A percentile compares a stretch with the other conserved stretches of the same genome.
Conservation (phyloP, 30 jellyfish, hydroid and myxozoan genomes). For the Aurelia coerulea region DNA sequence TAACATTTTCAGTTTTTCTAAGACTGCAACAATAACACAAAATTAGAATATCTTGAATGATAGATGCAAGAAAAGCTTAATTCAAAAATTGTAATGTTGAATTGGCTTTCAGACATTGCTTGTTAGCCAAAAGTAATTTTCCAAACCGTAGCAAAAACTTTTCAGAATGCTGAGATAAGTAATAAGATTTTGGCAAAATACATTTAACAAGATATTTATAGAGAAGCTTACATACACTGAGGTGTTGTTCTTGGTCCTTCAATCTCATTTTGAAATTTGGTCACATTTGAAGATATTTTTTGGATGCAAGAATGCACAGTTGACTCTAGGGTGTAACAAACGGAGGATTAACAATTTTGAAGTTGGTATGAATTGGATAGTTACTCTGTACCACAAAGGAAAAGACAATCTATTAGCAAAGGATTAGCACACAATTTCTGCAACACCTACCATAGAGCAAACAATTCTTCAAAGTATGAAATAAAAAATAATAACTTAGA, state of each 20-base stretch:
- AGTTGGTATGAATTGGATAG: too few relatives aligned
- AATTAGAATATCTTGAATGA: background rate
- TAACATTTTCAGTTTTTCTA: constrained; percentile 72
- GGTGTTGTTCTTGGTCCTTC: constrained; percentile 49
- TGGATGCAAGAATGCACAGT: constrained; percentile 25
- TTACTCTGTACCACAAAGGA: too few relatives aligned
- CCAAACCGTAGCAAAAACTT: too few relatives aligned
- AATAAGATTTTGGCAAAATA: background rate
- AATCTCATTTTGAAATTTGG: constrained; percentile 55
- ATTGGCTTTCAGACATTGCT: background rate
- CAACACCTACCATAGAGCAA: too few relatives aligned
- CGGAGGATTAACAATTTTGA: too few relatives aligned
- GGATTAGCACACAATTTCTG: too few relatives aligned
- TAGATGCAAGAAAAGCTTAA: background rate
- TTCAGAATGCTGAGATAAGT: too few relatives aligned
- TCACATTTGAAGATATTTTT: constrained; percentile 61
- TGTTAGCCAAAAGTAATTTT: too few relatives aligned
- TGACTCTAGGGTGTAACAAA: constrained; percentile 18
- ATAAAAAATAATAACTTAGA: background rate
- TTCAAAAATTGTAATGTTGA: background rate
- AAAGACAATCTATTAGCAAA: too few relatives aligned
- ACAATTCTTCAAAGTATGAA: too few relatives aligned
- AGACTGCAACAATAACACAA: constrained; percentile 34
- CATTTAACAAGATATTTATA: background rate
- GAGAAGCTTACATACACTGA: constrained; percentile 26